Evolutionary conservation across 1,140 invertebrate species (phyloP).

Genomic region (Drosophila aff.): DNA sequence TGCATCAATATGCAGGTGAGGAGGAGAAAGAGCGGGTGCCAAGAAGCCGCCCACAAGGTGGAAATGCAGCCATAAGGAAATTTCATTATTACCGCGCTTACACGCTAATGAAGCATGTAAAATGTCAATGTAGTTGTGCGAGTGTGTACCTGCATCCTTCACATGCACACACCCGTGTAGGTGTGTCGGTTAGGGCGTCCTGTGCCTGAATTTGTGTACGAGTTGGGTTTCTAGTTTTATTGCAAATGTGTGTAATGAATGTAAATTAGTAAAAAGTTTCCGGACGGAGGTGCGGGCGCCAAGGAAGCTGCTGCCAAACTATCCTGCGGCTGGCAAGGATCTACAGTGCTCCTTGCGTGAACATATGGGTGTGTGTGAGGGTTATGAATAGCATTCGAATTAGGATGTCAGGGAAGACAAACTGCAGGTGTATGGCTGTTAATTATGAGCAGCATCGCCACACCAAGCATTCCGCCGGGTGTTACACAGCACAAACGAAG

Average conservation of each 20-base stretch:
- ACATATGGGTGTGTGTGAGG: slow-evolving; percentile 21
- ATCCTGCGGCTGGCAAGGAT: slow-evolving; percentile 76
- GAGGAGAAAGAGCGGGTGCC: not conserved
- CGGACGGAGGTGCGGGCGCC: slow-evolving; percentile 29
- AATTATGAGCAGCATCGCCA: slow-evolving; percentile 61
- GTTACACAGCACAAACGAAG: slow-evolving; percentile 8
- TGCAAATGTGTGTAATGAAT: slow-evolving; percentile 83
- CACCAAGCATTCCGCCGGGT: slow-evolving; percentile 3
- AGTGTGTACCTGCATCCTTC: slow-evolving; percentile 19
- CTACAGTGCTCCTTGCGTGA: slow-evolving; percentile 19
- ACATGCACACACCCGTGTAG: not conserved
- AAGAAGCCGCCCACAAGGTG: slow-evolving; percentile 30
- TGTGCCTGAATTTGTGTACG: slow-evolving; percentile 39
- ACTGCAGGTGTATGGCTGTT: slow-evolving; percentile 44
- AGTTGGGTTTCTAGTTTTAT: slow-evolving; percentile 75
- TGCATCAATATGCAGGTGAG: slow-evolving; percentile 64
- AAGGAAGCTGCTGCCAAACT: slow-evolving; percentile 53
- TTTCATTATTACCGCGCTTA: slow-evolving; percentile 83
- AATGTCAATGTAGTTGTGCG: slow-evolving; percentile 72
- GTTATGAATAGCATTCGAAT: slow-evolving; percentile 75
- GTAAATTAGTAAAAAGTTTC: slow-evolving; percentile 82
- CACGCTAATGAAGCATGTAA: slow-evolving; percentile 83
- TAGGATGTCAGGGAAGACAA: slow-evolving; percentile 60
- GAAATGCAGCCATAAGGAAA: slow-evolving; percentile 80
- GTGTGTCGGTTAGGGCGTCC: not conserved